Percentiles rank a stretch among this genome's conserved stretches.
Evolutionary conservation across 2,888 invertebrate genomes (phyloP).

Genomic region (Machimus atricapillus): DNA sequence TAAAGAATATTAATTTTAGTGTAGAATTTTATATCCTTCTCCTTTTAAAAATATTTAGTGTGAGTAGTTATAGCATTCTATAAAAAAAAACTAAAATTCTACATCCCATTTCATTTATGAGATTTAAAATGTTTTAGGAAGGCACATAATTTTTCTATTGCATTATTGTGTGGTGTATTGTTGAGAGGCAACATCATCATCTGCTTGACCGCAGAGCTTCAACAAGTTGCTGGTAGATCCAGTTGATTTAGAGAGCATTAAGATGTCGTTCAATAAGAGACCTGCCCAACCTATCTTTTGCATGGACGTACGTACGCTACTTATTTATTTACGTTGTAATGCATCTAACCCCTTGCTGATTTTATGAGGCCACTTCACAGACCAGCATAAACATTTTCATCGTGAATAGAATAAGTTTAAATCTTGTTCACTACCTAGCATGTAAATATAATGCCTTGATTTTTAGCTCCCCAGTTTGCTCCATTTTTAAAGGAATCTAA

Average conservation of each 20-base stretch:
- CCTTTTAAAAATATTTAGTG: neutral
- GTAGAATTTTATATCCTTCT: neutral
- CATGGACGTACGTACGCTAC: neutral
- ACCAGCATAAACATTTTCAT: neutral
- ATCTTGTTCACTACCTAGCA: neutral
- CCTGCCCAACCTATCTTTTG: neutral
- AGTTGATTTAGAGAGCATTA: neutral
- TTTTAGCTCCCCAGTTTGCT: neutral
- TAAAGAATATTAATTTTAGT: neutral
- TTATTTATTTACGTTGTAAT: neutral
- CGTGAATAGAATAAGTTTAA: neutral
- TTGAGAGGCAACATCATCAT: neutral
- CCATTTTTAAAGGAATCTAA: neutral
- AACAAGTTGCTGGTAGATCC: neutral
- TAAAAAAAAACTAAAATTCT: neutral
- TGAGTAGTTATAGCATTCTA: too few relatives aligned
- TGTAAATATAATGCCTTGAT: too few relatives aligned
- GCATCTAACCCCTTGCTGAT: neutral
- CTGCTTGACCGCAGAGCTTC: neutral
- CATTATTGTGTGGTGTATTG: neutral
- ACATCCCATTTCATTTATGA: neutral
- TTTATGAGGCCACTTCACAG: neutral
- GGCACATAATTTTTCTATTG: neutral
- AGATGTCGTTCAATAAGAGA: neutral
- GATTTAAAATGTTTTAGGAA: neutral